Conservation (phyloP, 2,113 vertebrate genomes). For the Actenoides lindsayi region DNA sequence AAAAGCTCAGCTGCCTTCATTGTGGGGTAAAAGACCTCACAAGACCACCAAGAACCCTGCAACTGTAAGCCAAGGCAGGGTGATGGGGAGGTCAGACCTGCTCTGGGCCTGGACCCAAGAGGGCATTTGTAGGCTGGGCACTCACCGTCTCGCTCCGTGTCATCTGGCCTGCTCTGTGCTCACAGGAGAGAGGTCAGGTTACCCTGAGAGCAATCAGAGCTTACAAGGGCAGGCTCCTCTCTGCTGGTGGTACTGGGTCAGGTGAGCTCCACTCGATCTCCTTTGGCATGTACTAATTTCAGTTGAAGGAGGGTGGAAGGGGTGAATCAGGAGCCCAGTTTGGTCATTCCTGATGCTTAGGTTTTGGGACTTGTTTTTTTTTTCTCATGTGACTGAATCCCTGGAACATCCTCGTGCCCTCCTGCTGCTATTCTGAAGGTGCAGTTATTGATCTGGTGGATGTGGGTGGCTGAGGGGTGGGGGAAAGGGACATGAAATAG, state of each 20-base stretch:
- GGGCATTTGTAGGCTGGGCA: neutral
- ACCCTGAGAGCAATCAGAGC: neutral
- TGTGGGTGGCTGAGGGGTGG: neutral
- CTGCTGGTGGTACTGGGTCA: neutral
- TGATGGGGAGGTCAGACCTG: neutral
- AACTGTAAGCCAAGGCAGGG: neutral
- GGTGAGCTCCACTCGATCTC: neutral
- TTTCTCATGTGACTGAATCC: neutral
- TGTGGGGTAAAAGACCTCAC: neutral
- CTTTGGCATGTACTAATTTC: neutral
- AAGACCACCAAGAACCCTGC: neutral
- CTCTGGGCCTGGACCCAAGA: neutral
- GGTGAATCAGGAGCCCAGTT: neutral
- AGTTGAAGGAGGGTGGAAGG: neutral
- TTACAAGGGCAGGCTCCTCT: neutral
- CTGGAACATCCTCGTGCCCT: neutral
- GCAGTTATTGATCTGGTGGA: neutral
- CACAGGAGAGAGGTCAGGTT: neutral
- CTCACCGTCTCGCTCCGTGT: neutral
- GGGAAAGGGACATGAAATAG: accelerated
- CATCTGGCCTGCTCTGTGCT: neutral
- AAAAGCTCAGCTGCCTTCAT: neutral
- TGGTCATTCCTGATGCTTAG: neutral
- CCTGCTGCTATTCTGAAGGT: neutral
- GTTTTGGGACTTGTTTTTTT: neutral